These are phyloP conservation scores for Gopherus flavomarginatus DNA, from an alignment of 2,113 vertebrate species.

Conservation along the genomic window DNA sequence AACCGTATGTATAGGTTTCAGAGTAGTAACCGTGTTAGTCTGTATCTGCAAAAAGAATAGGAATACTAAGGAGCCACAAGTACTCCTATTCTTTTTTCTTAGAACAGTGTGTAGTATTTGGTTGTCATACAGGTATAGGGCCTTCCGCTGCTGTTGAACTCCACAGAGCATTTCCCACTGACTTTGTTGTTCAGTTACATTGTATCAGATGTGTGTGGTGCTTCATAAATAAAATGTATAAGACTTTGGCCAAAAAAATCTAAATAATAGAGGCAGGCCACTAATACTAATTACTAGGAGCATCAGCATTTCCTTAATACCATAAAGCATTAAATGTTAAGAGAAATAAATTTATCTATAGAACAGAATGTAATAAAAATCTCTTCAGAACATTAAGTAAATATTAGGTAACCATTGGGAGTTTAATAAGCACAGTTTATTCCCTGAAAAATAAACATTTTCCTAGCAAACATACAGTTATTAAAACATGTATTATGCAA, in stretches of 20 bases:
- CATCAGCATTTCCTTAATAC: neutral
- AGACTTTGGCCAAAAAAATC: neutral
- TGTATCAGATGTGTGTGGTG: neutral
- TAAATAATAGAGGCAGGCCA: neutral
- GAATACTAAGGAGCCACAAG: no score
- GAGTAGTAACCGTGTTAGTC: no score
- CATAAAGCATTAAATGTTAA: neutral
- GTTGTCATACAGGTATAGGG: neutral
- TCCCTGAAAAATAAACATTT: neutral
- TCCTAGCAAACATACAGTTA: neutral
- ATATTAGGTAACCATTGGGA: neutral
- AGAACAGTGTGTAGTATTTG: slow-evolving; percentile 53
- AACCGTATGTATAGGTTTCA: neutral
- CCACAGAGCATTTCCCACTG: slow-evolving; percentile 31
- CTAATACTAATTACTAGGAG: neutral
- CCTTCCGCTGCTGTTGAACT: slow-evolving; percentile 59
- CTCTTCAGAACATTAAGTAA: neutral
- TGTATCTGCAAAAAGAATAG: no score
- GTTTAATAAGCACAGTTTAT: neutral
- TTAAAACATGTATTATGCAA: neutral
- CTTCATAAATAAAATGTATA: slow-evolving; percentile 24
- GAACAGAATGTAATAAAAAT: neutral
- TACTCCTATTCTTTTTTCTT: no score
- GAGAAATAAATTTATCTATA: no score
- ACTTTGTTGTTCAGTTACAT: slow-evolving; percentile 50